Evolutionary conservation across 2,888 invertebrate species (phyloP).

Genomic region (Tetranychus piercei): DNA sequence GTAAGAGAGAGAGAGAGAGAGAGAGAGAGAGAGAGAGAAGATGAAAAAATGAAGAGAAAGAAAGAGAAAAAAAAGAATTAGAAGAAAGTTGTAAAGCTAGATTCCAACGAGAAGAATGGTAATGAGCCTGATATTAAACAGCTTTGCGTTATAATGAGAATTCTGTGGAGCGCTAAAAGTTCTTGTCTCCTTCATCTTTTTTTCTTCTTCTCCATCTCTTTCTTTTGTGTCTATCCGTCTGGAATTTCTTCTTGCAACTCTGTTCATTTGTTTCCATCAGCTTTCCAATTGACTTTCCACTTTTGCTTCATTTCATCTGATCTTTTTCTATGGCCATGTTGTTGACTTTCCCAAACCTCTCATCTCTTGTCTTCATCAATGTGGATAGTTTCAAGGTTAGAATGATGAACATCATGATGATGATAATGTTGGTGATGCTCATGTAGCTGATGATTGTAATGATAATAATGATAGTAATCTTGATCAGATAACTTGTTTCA

Average conservation of each 20-base stretch:
- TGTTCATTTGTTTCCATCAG: not conserved
- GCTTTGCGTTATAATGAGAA: not conserved
- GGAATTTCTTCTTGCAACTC: not conserved
- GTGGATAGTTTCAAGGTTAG: not conserved
- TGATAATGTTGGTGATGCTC: not conserved
- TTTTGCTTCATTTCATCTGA: not conserved
- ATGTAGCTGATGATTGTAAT: too few species aligned
- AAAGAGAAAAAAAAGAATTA: constrained; percentile 3
- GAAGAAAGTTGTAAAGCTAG: not conserved
- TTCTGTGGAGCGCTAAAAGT: not conserved
- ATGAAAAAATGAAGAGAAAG: not conserved
- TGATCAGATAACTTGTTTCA: not conserved
- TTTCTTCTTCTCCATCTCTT: not conserved
- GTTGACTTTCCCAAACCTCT: not conserved
- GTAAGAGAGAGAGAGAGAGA: constrained; percentile 11
- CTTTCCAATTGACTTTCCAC: not conserved
- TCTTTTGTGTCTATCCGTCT: not conserved
- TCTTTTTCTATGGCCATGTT: not conserved
- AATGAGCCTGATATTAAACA: not conserved
- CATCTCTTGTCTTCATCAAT: not conserved
- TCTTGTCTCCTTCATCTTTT: not conserved
- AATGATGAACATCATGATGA: not conserved
- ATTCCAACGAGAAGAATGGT: not conserved
- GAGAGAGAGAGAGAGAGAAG: not conserved
- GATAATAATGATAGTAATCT: not conserved